Evolutionary conservation across 2,888 invertebrate genomes (phyloP).

Genomic region (Lithophane socia): DNA sequence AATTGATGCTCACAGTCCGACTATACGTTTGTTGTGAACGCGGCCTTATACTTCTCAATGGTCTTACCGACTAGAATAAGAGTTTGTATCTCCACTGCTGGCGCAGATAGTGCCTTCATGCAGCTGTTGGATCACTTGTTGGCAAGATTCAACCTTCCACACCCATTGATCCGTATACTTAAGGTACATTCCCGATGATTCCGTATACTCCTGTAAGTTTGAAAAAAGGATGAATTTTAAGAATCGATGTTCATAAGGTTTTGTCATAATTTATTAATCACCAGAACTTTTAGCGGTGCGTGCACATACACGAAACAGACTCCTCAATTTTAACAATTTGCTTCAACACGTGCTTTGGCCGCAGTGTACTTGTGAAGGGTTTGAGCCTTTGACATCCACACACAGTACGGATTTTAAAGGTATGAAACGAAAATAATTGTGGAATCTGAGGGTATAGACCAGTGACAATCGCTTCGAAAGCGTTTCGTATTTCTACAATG

Average conservation of each 20-base stretch:
- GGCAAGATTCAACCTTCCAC: constrained; percentile 33
- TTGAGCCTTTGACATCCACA: not conserved
- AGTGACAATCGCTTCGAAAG: too few relatives aligned
- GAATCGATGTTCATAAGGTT: not conserved
- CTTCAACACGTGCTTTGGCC: not conserved
- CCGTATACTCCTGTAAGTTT: not conserved
- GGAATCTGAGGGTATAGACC: too few relatives aligned
- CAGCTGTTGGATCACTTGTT: not conserved
- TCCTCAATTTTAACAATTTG: not conserved
- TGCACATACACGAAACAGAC: not conserved
- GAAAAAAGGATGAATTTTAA: not conserved
- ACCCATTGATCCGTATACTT: constrained; percentile 52
- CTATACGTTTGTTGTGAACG: not conserved
- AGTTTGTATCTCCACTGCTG: not conserved
- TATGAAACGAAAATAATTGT: not conserved
- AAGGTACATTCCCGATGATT: not conserved
- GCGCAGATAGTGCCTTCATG: constrained; percentile 44
- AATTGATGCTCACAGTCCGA: not conserved
- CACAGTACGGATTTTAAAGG: not conserved
- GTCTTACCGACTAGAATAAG: constrained; percentile 11
- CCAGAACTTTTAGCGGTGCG: not conserved
- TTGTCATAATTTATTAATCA: not conserved
- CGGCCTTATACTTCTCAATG: not conserved
- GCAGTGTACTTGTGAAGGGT: not conserved
- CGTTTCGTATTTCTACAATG: too few relatives aligned